Evolutionary conservation across 1,140 invertebrate species (phyloP).

Genomic region (Drosophila sproati): DNA sequence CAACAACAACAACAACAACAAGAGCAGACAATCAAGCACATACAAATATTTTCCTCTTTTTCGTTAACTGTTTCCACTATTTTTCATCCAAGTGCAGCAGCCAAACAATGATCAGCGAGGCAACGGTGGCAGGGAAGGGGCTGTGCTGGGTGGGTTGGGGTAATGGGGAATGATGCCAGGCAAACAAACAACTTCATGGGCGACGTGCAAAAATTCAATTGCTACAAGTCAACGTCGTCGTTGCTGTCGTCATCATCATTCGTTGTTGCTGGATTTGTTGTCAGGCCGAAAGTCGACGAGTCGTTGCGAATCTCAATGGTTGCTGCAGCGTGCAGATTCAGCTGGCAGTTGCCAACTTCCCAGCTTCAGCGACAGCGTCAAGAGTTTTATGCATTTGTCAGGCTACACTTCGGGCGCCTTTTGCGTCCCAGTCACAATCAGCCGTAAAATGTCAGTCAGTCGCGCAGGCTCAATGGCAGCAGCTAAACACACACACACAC

Average conservation of each 20-base stretch:
- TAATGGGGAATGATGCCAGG: constrained; percentile 65
- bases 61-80: constrained; percentile 77
- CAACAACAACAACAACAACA: constrained; percentile 52
- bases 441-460: constrained; percentile 78
- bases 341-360: not conserved
- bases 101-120: constrained; percentile 29
- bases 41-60: constrained; percentile 68
- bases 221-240: constrained; percentile 68
- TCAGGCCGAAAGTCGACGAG: constrained; percentile 21
- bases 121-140: not conserved
- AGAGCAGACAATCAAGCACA: constrained; percentile 65
- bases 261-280: constrained; percentile 16
- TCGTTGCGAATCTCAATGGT: constrained; percentile 58
- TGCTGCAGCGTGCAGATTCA: constrained; percentile 11
- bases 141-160: constrained; percentile 7
- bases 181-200: constrained; percentile 83
- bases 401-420: constrained; percentile 67
- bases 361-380: constrained; percentile 26
- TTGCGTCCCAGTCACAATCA: constrained; percentile 48
- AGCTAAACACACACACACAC: constrained; percentile 9
- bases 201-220: constrained; percentile 83
- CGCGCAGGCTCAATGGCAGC: constrained; percentile 29
- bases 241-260: constrained; percentile 38
- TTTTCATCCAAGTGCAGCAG: constrained; percentile 71
- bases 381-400: constrained; percentile 79